Evolutionary conservation across 2,888 invertebrate genomes (phyloP), one percentile per base, ranked within the genome.

Genomic region (Ptychoptera albimana): DNA sequence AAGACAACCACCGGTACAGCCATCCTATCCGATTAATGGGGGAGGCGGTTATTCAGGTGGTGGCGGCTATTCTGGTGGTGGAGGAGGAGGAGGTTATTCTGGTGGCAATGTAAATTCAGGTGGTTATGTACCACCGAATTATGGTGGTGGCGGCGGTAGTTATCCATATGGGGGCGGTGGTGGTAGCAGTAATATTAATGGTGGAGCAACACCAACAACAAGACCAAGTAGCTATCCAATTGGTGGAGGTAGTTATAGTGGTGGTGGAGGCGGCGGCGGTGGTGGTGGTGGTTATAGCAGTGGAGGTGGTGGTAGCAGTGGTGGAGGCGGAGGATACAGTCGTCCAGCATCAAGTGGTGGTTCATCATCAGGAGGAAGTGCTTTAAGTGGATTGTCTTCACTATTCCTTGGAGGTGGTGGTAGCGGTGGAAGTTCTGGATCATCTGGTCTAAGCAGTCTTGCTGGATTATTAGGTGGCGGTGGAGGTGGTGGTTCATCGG

Each of bases 61-160:
- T 14, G 52, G 49, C 13, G 50, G 8, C 50, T 57, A 59, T 58
- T 43, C 14, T 14, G 55, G 53, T 46, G 61, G 60, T 14, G 52
- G 49, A 13, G 50, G n/a, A n/a, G n/a, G 58, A 16, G 55, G 49
- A 37, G 55, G 55, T 43, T 56, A 56, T 47, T 55, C 57, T 16
- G 43, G 45, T 15, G 54, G 55, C 15, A 54, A 54, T 31, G 54
- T 57, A 8, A 57, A 56, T 49, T 53, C 45, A 32, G 55, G 57
- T 14, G 60, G 60, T 37, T 59, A 60, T 48, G 54, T 55, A 39
- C 59, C 60, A 8, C 53, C 53, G 30, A 50, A 52, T 34, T 47
- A 45, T 45, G 54, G 52, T 45, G 54, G 52, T 39, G 51, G 43
- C 8, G 46, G 40, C 30, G 43, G 47, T 32, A 30, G 43, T 37